Evolutionary conservation across 2,888 invertebrate species (phyloP), one percentile per base, ranked within the genome.

Genomic region (Chymomyza amoena): DNA sequence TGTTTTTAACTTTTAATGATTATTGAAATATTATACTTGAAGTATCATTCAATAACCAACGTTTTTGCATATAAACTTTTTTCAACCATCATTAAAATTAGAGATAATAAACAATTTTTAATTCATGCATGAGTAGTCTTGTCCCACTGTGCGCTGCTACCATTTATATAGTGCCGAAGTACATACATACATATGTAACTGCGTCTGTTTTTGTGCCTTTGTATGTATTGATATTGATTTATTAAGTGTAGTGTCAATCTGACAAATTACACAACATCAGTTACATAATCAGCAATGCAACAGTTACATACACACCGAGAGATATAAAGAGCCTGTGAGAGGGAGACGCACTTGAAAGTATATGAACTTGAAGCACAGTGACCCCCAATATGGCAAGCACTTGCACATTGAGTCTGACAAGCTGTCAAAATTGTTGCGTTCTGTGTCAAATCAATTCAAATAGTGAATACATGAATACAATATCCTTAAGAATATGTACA

Each of bases 351-450:
- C 4, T 3, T 13, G 64, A 54, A n/a, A 45, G n/a, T 0, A 10
- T 16, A 25, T 20, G 39, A 51, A 36, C 32, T 32, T 50, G 13
- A 54, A 10, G 45, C 39, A 15, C 39, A 45, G 1, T 45, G 39
- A 45, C 39, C 39, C 39, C 13, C 39, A 45, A 45, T 45, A 45
- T 13, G 4, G 39, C 6, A 45, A 45, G 13, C 13, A 45, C 13
- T 45, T 45, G 13, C 39, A 45, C 54, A 16, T 54, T 54, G 54
- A 16, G 32, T n/a, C 20, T 80, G 80, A 79, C 70, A 69, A 76
- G 76, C 81, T 81, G 81, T 81, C 81, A 77, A 69, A 81, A 81
- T 77, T 79, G 59, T 70, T 70, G 66, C 59, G 60, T 63, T 45
- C 65, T 78, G 70, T 68, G 70, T 68, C 70, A 73, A 57, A 72